Conservation (phyloP, 2,797 vertebrate genomes). For the Scomberomorus guttatus region DNA sequence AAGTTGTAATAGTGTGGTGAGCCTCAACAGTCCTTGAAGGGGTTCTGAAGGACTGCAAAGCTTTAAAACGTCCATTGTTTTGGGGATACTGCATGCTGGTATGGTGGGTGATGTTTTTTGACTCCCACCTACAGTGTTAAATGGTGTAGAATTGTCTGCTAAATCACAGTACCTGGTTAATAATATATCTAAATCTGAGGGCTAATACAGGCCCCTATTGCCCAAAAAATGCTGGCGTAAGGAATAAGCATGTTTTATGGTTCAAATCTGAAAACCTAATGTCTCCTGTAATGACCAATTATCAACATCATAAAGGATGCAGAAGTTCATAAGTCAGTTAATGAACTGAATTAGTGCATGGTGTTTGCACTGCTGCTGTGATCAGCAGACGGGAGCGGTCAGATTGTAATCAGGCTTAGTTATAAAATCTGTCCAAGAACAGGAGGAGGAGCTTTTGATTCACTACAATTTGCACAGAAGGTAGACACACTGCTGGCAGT, state of each 20-base stretch:
- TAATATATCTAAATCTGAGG: not conserved
- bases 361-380: constrained; percentile 40
- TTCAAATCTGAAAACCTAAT: constrained; percentile 37
- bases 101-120: not conserved
- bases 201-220: not conserved
- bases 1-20: constrained; percentile 5
- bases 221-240: not conserved
- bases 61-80: not conserved
- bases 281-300: constrained; percentile 42
- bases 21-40: not conserved
- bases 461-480: not conserved
- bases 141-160: not conserved
- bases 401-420: constrained; percentile 13
- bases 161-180: not conserved
- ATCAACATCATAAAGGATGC: constrained; percentile 49
- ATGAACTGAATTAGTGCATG: constrained; percentile 43
- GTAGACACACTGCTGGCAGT: constrained; percentile 3
- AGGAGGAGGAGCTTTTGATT: constrained; percentile 34
- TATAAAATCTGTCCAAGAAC: constrained; percentile 26
- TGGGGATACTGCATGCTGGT: not conserved
- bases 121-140: not conserved
- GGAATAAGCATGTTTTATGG: constrained; percentile 39
- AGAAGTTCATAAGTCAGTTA: constrained; percentile 46
- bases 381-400: constrained; percentile 53
- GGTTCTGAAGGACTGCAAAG: not conserved